phyloP scores from a whole-genome alignment of 2,113 vertebrate genomes.

The Actenoides hombroni region DNA sequence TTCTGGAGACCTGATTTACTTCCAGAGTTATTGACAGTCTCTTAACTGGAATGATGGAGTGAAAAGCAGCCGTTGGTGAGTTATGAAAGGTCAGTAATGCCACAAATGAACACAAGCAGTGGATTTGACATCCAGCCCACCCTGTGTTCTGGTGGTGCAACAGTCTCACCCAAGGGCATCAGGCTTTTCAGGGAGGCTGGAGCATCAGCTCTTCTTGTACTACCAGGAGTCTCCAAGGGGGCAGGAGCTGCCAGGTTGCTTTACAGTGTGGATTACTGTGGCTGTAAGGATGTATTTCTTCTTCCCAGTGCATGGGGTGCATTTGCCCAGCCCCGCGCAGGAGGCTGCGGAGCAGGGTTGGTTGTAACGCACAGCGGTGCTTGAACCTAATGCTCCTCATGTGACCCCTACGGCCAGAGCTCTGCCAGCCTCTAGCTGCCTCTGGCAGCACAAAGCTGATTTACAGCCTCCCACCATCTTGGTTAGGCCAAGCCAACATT shows the following conservation, averaged over 20 bases:
- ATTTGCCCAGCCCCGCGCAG: accelerated
- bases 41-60: constrained; percentile 18
- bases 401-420: accelerated
- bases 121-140: background rate
- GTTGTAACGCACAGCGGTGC: background rate
- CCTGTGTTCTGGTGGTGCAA: background rate
- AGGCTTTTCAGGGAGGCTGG: accelerated
- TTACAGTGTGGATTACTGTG: background rate
- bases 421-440: background rate
- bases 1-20: constrained; percentile 8
- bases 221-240: background rate
- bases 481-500: background rate
- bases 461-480: background rate
- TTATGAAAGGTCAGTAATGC: constrained; percentile 44
- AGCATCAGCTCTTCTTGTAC: background rate
- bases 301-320: accelerated
- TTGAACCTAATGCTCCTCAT: background rate
- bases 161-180: background rate
- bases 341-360: background rate
- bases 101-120: constrained; percentile 27
- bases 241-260: background rate
- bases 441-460: background rate
- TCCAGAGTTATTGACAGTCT: constrained; percentile 14
- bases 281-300: background rate
- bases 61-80: background rate